Evolutionary conservation across 2,113 vertebrate genomes (phyloP).

Genomic region (Romanogobio albipinnatus): DNA sequence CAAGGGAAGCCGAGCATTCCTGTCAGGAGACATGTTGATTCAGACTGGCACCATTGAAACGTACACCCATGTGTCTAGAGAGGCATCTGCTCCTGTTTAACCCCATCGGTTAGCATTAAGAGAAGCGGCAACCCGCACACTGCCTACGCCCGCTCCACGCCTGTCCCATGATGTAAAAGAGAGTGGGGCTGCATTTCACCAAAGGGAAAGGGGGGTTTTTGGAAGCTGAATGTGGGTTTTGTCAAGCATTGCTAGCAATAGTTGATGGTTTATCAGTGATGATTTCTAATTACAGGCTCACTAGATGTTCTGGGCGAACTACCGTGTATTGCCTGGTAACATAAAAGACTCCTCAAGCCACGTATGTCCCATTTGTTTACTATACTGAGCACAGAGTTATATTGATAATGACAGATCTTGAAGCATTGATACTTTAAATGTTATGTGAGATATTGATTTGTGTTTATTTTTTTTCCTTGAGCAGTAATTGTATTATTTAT

Average conservation of each 20-base stretch:
- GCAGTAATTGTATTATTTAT: no score
- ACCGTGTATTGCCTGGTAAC: background rate
- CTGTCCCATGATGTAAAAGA: constrained; percentile 26
- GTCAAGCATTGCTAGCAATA: background rate
- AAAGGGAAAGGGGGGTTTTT: background rate
- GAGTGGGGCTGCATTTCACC: background rate
- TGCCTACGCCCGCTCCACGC: constrained; percentile 55
- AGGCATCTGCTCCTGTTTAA: constrained; percentile 75
- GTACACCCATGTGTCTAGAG: constrained; percentile 50
- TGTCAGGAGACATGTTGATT: constrained; percentile 43
- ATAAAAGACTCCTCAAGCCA: constrained; percentile 12
- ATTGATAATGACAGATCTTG: background rate
- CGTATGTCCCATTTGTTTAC: background rate
- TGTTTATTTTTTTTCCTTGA: background rate
- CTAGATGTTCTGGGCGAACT: background rate
- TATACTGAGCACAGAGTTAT: background rate
- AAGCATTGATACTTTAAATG: background rate
- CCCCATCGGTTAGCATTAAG: constrained; percentile 51
- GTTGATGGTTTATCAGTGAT: background rate
- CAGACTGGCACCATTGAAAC: constrained; percentile 50
- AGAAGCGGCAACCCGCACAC: constrained; percentile 54
- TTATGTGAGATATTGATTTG: background rate
- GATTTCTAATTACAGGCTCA: constrained; percentile 18
- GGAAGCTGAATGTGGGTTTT: background rate
- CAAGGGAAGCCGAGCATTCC: constrained; percentile 48